phyloP scores from a whole-genome alignment of 2,888 invertebrate genomes.

The Meganola albula region DNA sequence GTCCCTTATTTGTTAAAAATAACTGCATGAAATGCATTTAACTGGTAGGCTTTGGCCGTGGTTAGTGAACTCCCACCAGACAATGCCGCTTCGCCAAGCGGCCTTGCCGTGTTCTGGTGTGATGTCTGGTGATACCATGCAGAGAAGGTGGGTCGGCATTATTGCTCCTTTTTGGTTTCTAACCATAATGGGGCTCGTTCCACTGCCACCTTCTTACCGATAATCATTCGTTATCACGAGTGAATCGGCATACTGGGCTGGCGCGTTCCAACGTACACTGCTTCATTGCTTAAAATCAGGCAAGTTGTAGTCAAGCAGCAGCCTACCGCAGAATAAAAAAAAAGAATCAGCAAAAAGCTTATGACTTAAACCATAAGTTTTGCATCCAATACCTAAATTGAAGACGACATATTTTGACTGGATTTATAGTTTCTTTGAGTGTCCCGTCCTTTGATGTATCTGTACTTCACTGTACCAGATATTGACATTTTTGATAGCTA shows the following conservation, averaged over 20 bases:
- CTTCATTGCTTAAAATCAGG: not conserved
- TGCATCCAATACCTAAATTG: conserved; percentile 24
- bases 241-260: no score
- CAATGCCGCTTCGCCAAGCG: no score
- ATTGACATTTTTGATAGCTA: conserved; percentile 15
- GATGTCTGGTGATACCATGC: no score
- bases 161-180: not conserved
- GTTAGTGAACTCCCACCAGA: no score
- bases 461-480: conserved; percentile 6
- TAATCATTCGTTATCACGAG: no score
- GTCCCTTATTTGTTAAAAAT: no score
- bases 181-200: not conserved
- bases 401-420: conserved; percentile 22
- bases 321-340: not conserved
- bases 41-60: no score
- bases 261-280: no score
- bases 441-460: conserved; percentile 17
- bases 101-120: no score
- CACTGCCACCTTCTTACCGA: no score
- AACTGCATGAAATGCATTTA: no score
- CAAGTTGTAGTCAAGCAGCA: not conserved
- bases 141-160: no score
- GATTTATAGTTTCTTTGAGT: conserved; percentile 26
- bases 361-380: conserved; percentile 9
- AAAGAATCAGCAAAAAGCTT: not conserved